Evolutionary conservation across 2,888 invertebrate species (phyloP), one percentile per base, ranked within the genome.

Genomic region (Athetis lepigone): DNA sequence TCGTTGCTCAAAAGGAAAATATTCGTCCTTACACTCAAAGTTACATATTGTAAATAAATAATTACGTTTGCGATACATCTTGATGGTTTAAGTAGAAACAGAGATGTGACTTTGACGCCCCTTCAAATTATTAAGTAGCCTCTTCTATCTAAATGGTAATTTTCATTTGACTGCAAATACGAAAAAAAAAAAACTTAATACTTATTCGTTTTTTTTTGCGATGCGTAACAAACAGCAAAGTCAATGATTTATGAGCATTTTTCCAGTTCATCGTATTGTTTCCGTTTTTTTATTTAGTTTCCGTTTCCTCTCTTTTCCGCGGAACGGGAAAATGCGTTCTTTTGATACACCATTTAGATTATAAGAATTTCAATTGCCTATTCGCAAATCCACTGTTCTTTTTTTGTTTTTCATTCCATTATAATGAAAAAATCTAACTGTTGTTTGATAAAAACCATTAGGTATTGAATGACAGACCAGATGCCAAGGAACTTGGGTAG

Each of bases 241-340:
- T 18, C 2, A 19, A 40, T 42, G 25, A 50, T 25, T 39, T 16
- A 33, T 16, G 62, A 18, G 18, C 36, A 6, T 40, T 40, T 49
- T 27, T 8, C 42, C 21, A 23, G 42, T 8, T 9, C 27, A 27
- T 18, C 18, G 11, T 2, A 13, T 40, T 27, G n/a, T 19, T 13
- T 42, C 13, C 13, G 33, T 4, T 29, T 23, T 21, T 43, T 40
- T 51, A 51, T 27, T 11, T 27, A 8, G 19, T 62, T 42, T 43
- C 27, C 25, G 8, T 0, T 21, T 25, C 7, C 29, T 29, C 33
- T 21, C 8, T 1, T n/a, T 43, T n/a, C 25, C 21, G 42, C 16
- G 42, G n/a, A 43, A 52, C n/a, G 52, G 36, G 62, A 64, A 64
- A 52, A 52, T 29, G 21, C 21, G 36, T 2, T 43, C 0, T 62